Evolutionary conservation across 2,888 invertebrate species (phyloP), one percentile per base, ranked within the genome.

Genomic region (Microctonus aethiopoides): DNA sequence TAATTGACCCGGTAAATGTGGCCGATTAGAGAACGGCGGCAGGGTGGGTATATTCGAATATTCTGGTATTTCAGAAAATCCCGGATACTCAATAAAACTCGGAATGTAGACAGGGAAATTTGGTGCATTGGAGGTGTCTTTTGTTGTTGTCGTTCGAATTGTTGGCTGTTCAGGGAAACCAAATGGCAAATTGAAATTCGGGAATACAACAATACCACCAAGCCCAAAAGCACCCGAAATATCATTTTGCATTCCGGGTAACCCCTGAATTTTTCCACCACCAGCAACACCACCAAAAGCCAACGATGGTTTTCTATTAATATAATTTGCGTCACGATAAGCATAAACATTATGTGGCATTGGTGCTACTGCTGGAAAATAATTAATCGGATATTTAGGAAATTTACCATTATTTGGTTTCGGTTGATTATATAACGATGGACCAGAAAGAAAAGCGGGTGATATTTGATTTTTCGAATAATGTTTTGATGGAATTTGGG

Each of bases 181-280:
- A 16, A 20, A 24, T 22, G 52, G 34, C 22, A 36, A 36, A 36
- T 54, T 11, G 13, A 56, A 1, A 24, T 61, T 26, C 26, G 64
- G 51, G 54, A 65, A 26, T 22, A 70, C 54, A 52, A 60, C 65
- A 10, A 70, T 2, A 20, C 65, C 65, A 16, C 65, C 65, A 16
- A 65, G n/a, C n/a, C n/a, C n/a, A n/a, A n/a, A 32, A 2, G 52
- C 9, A 13, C 65, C 69, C 9, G 41, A n/a, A 7, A 26, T 24
- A 54, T 56, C 26, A 20, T 36, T 16, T 11, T 13, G 34, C 13
- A 9, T 20, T 10, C 36, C 26, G 1, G 52, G 52, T 1, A 20
- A 13, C 22, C 29, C 41, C 4, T 39, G n/a, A 9, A 56, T 26
- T 4, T 29, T 36, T 41, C 62, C 68, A n/a, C 6, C 29, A 22